A percentile compares a stretch with the other conserved stretches of the same genome.
phyloP scores from a whole-genome alignment of 2,113 vertebrate species.

The Ploceus nigricollis region DNA sequence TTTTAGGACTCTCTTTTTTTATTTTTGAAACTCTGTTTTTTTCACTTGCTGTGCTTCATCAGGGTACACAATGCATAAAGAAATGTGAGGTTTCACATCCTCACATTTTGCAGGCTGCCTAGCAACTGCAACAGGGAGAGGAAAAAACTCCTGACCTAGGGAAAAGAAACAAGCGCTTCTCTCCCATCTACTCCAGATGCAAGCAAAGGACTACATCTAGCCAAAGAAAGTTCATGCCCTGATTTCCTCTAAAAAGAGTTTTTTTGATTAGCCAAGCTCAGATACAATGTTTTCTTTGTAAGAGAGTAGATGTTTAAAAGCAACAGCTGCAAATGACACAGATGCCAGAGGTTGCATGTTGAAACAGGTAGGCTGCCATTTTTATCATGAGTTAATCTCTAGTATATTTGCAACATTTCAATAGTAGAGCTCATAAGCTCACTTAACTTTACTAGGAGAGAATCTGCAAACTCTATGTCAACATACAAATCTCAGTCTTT shows the following conservation, averaged over 20 bases:
- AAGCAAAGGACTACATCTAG: neutral
- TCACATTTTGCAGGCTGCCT: slow-evolving; percentile 23
- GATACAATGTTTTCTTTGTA: neutral
- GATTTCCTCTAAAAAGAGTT: neutral
- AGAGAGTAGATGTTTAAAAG: neutral
- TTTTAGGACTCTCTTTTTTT: neutral
- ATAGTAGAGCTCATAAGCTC: neutral
- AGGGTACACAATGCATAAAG: neutral
- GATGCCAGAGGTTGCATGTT: neutral
- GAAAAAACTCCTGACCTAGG: neutral
- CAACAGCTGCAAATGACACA: neutral
- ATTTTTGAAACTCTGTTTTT: neutral
- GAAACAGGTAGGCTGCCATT: neutral
- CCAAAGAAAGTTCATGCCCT: neutral
- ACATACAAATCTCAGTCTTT: slow-evolving; percentile 32
- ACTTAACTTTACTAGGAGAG: neutral
- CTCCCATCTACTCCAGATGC: neutral
- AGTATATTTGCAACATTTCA: neutral
- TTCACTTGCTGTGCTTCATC: neutral
- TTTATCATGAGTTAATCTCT: neutral
- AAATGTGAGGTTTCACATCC: neutral
- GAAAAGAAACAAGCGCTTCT: neutral
- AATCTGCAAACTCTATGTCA: slow-evolving; percentile 18
- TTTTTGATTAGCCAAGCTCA: neutral
- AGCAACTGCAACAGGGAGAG: neutral